Evolutionary conservation across 2,113 vertebrate genomes (phyloP), one percentile per base, ranked within the genome.

Genomic region (Lichenostomus cassidix): DNA sequence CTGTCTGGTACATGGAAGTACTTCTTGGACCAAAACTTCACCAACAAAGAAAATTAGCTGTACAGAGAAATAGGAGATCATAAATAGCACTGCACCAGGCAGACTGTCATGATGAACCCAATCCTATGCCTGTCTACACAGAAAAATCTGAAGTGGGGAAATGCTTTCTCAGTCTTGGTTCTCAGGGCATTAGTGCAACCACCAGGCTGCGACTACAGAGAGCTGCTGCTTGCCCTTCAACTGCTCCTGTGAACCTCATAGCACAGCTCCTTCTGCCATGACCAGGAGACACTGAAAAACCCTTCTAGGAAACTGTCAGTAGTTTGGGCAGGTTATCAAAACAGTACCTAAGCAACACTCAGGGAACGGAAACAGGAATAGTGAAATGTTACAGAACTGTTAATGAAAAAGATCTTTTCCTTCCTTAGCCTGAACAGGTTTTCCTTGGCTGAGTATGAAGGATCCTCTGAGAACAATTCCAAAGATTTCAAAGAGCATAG

Each of bases 141-240:
- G 18, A 42, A 58, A 41, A 55, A 63, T 11, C 5, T 42, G 13
- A 92, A 73, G 25, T 2, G 4, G 2, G 4, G 21, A 44, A 65
- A 78, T 10, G 25, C 7, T 33, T 62, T 56, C 82, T 60, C 37
- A 25, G 37, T 41, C 35, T 55, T 0, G 0, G 21, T 12, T 55
- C 13, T 55, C 29, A 3, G 3, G 37, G 17, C 39, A 87, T 2
- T 2, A 0, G 3, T 4, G 6, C 15, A 55, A 37, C 10, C 28
- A 44, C 22, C 10, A 70, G 11, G 22, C 23, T 14, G 29, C 1
- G 2, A 77, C 11, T 5, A 22, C 0, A 0, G 29, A 29, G 13
- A 47, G 17, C 21, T 67, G 31, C 16, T 44, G 42, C 14, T 20
- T 7, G 3, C 42, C 11, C 41, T 53, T 18, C 0, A 0, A 21